A percentile compares a stretch with the other conserved stretches of the same genome.
Conservation (phyloP, 2,113 vertebrate genomes). For the Podocnemis expansa region DNA sequence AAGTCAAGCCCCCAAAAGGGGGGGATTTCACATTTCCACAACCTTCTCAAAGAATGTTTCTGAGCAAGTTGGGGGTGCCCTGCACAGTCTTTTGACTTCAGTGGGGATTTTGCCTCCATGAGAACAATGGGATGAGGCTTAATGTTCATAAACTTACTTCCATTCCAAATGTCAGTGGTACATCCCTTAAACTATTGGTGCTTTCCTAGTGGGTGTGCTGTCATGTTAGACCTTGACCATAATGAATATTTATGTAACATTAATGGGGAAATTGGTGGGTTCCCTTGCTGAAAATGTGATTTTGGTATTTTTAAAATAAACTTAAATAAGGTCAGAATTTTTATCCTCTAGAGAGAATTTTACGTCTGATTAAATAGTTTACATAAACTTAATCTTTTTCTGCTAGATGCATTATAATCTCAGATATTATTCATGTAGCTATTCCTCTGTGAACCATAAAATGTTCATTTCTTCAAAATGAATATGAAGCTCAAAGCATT, state of each 20-base stretch:
- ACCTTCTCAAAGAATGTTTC: neutral
- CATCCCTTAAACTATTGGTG: neutral
- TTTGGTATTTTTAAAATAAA: conserved; percentile 78
- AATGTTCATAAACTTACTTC: neutral
- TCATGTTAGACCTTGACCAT: conserved; percentile 43
- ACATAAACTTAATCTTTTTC: conserved; percentile 87
- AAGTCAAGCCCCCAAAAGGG: conserved; percentile 36
- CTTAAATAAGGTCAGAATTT: conserved; percentile 83
- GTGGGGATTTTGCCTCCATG: conserved; percentile 10
- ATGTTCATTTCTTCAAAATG: conserved; percentile 87
- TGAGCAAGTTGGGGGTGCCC: fast-evolving
- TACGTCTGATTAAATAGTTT: conserved; percentile 87
- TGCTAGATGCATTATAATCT: conserved; percentile 84
- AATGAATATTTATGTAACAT: conserved; percentile 71
- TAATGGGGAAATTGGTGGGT: conserved; percentile 60
- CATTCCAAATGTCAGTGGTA: fast-evolving
- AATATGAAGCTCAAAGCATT: conserved; percentile 86
- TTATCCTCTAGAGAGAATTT: conserved; percentile 83
- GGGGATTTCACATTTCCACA: conserved; percentile 27
- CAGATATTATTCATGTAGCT: conserved; percentile 86
- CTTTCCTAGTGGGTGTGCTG: conserved; percentile 18
- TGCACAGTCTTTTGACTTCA: conserved; percentile 22
- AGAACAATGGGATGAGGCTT: neutral
- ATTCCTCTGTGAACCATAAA: conserved; percentile 88
- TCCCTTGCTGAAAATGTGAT: conserved; percentile 71